Evolutionary conservation across 2,797 vertebrate species (phyloP).

Genomic region (Kryptopterus vitreolus): DNA sequence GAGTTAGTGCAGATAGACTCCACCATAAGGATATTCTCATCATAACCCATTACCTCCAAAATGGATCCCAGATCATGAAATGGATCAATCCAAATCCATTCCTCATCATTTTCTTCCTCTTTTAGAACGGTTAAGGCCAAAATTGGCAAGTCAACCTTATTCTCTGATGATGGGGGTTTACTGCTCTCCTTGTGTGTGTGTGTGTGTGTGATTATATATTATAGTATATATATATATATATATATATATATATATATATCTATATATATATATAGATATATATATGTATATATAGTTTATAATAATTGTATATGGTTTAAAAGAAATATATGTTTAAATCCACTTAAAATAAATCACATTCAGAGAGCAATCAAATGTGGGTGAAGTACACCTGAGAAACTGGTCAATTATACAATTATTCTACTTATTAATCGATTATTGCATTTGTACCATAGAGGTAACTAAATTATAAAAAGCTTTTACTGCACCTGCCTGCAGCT

Average conservation of each 20-base stretch:
- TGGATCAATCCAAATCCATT: constrained; percentile 27
- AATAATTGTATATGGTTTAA: not conserved
- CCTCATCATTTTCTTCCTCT: constrained; percentile 25
- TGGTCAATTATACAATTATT: not conserved
- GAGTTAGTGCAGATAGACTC: constrained; percentile 26
- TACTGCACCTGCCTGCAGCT: too few relatives aligned
- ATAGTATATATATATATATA: too few relatives aligned
- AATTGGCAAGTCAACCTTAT: constrained; percentile 1
- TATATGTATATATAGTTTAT: too few relatives aligned
- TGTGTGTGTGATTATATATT: too few relatives aligned
- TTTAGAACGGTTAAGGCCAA: constrained; percentile 5
- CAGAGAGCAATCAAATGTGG: not conserved
- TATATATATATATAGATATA: too few relatives aligned
- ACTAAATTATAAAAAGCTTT: too few relatives aligned
- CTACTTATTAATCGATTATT: not conserved
- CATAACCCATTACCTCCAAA: constrained; percentile 39
- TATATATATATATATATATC: not conserved
- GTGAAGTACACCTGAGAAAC: not conserved
- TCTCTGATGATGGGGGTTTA: not conserved
- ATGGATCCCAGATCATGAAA: constrained; percentile 23
- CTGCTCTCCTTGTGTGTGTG: not conserved
- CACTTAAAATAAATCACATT: not conserved
- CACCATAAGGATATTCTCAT: constrained; percentile 23
- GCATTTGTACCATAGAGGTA: not conserved
- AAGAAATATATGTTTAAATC: not conserved